phyloP scores from a whole-genome alignment of 2,888 invertebrate genomes.

The Athalia circularis region DNA sequence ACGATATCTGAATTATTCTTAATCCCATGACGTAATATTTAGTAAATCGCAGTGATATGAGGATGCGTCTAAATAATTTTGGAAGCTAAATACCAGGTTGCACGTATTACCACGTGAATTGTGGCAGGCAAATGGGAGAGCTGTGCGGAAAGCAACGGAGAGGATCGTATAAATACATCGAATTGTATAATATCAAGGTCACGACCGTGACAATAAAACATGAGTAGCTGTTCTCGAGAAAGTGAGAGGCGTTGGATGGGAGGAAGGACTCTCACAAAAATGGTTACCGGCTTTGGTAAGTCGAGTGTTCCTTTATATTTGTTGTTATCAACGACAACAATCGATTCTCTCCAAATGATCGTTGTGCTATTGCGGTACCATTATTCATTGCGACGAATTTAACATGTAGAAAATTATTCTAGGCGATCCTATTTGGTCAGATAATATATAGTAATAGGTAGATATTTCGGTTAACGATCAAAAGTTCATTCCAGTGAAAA shows the following conservation, averaged over 20 bases:
- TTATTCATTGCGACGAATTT: not conserved
- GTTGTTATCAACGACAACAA: conserved; percentile 17
- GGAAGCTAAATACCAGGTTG: no score
- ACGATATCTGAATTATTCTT: no score
- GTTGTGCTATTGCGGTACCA: not conserved
- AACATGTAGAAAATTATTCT: not conserved
- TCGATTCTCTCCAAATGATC: conserved; percentile 1
- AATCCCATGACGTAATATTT: no score
- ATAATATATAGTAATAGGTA: not conserved
- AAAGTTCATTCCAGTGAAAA: conserved; percentile 5
- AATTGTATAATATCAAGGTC: conserved; percentile 46
- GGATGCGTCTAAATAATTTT: no score
- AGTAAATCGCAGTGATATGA: no score
- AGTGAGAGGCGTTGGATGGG: conserved; percentile 37
- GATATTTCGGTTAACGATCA: not conserved
- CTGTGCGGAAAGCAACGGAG: not conserved
- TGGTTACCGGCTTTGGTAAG: conserved; percentile 12
- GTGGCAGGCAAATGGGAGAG: no score
- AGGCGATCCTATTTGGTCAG: not conserved
- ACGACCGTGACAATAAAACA: conserved; percentile 43
- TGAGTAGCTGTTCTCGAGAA: conserved; percentile 37
- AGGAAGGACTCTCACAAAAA: conserved; percentile 37
- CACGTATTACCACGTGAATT: no score
- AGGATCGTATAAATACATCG: conserved; percentile 24
- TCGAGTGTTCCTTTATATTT: not conserved